Conservation (phyloP, 2,888 invertebrate species). For the Meandrusa payeni region DNA sequence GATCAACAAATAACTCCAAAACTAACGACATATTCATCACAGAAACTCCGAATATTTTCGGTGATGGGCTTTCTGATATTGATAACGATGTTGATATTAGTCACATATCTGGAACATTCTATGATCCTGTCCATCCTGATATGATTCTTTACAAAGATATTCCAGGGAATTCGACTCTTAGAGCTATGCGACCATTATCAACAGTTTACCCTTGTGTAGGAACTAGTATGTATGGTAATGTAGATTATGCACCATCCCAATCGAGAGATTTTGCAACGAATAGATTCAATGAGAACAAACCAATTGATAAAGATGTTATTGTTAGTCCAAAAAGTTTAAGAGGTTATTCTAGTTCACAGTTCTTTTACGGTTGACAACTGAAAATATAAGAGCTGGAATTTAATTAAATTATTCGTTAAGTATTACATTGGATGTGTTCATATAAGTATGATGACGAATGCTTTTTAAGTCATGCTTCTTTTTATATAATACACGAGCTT, state of each 20-base stretch:
- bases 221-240: conserved; percentile 68
- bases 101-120: conserved; percentile 72
- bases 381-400: conserved; percentile 39
- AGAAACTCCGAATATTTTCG: conserved; percentile 70
- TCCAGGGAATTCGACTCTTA: conserved; percentile 58
- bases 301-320: conserved; percentile 53
- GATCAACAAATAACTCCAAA: conserved; percentile 51
- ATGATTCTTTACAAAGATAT: conserved; percentile 70
- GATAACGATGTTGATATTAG: conserved; percentile 69
- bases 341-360: conserved; percentile 60
- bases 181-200: conserved; percentile 70
- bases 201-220: conserved; percentile 67
- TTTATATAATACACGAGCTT: conserved; percentile 1
- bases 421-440: conserved; percentile 12
- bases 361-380: conserved; percentile 65
- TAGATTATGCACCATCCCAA: conserved; percentile 57
- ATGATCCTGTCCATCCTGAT: conserved; percentile 70
- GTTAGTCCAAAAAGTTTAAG: conserved; percentile 69
- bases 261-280: conserved; percentile 45
- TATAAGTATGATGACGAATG: not conserved
- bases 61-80: conserved; percentile 63
- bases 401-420: conserved; percentile 24
- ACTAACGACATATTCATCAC: conserved; percentile 70
- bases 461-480: not conserved
- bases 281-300: conserved; percentile 47